Base-by-base conservation (phyloP, 2,797 vertebrate genomes). In the Cirrhinus mrigala region DNA sequence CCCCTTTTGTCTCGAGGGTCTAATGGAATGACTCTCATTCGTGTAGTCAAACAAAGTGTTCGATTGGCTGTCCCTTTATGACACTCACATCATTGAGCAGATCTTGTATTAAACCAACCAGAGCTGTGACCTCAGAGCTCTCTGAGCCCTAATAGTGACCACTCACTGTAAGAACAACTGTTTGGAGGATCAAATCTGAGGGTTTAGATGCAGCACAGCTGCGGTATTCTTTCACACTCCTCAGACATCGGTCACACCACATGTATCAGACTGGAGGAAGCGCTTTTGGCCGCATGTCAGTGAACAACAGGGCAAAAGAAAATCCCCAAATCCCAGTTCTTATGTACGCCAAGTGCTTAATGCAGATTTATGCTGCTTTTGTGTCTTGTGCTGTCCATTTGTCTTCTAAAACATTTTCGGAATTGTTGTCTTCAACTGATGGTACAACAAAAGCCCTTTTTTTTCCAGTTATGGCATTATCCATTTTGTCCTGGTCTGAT, bases 131-230 rank as follows among this genome's bases (percentile, higher is more conserved):
- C n/a, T 78, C 4, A 78, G 37, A 46, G 56, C 56, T 62, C 15
- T 62, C 37, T 46, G 24, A 78, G 40, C 37, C 56, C 76, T n/a
- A 37, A 62, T 46, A 78, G 27, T 22, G 10, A 29, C 33, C 6
- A 0, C 60, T 50, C 62, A 46, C 56, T 27, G 20, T 22, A 62
- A 68, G 40, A 69, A 56, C 46, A 46, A 81, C 76, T 58, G 37
- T 76, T 70, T 74, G 33, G 15, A 81, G 37, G 73, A 78, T 87
- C 46, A 81, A 74, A 70, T 54, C 50, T 37, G 33, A 64, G 18
- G 52, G 46, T 75, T 84, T 66, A 37, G 33, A 66, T 71, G 24
- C 46, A 44, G n/a, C 75, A 83, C 87, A 87, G 85, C 87, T 89
- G 80, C 78, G 62, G 48, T 27, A 75, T 50, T 50, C 71, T 79